Percentiles rank a stretch among this genome's conserved stretches.
Evolutionary conservation across 2,797 vertebrate genomes (phyloP).

Genomic region (Miichthys miiuy): DNA sequence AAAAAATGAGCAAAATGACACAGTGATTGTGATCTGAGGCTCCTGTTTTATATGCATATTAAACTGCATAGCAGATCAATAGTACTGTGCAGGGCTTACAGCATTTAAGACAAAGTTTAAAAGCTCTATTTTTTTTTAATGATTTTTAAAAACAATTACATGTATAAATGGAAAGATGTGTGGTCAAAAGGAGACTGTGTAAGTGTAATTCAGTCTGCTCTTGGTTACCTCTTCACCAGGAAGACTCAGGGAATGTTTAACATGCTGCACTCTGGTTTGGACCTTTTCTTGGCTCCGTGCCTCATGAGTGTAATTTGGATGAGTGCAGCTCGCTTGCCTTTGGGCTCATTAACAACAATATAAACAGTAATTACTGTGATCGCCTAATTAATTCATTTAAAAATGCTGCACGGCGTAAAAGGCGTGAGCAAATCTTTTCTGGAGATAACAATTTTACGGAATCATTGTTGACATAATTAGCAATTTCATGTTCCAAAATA

Average conservation of each 20-base stretch:
- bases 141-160: conserved; percentile 13
- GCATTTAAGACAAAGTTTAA: conserved; percentile 14
- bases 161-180: conserved; percentile 7
- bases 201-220: conserved; percentile 22
- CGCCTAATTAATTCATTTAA: conserved; percentile 89
- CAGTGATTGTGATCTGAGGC: conserved; percentile 50
- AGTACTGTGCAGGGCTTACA: neutral
- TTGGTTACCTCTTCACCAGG: conserved; percentile 51
- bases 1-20: conserved; percentile 47
- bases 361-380: conserved; percentile 91
- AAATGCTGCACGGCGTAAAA: conserved; percentile 82
- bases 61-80: conserved; percentile 27
- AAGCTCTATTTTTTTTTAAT: conserved; percentile 19
- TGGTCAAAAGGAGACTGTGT: conserved; percentile 35
- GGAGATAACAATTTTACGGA: conserved; percentile 83
- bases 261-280: conserved; percentile 74
- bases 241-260: conserved; percentile 73
- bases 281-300: conserved; percentile 85
- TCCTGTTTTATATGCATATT: conserved; percentile 41
- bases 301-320: conserved; percentile 88
- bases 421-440: conserved; percentile 81
- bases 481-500: conserved; percentile 81
- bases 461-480: conserved; percentile 85
- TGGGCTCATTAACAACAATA: conserved; percentile 91
- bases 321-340: conserved; percentile 88